Evolutionary conservation across 2,113 vertebrate genomes (phyloP).

Genomic region (Rana temporaria): DNA sequence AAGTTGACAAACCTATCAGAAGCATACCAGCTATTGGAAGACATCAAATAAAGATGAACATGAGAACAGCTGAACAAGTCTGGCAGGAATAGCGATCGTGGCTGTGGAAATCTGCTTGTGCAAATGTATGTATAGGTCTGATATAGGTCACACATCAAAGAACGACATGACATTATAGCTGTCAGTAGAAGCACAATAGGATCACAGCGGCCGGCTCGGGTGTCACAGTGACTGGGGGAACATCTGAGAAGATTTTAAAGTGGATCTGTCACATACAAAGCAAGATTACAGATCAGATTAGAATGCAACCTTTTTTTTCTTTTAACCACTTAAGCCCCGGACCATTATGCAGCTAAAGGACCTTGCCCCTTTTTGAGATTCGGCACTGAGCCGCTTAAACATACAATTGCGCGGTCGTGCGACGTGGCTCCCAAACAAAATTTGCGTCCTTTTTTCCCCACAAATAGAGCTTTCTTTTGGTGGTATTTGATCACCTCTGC

Average conservation of each 20-base stretch:
- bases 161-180: not conserved
- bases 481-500: too few species aligned
- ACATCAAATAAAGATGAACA: slow-evolving; percentile 3
- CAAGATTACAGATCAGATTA: too few species aligned
- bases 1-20: not conserved
- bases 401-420: too few species aligned
- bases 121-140: slow-evolving; percentile 8
- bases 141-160: slow-evolving; percentile 32
- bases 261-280: too few species aligned
- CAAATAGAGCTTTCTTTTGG: too few species aligned
- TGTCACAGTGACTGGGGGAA: not conserved
- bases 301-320: too few species aligned
- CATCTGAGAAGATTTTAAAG: slow-evolving; percentile 9
- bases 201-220: not conserved
- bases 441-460: too few species aligned
- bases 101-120: slow-evolving; percentile 13
- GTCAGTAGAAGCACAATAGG: slow-evolving; percentile 11
- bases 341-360: too few species aligned
- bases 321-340: too few species aligned
- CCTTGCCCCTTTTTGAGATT: too few species aligned
- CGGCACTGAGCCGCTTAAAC: too few species aligned
- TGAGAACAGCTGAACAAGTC: slow-evolving; percentile 18
- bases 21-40: not conserved
- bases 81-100: not conserved
- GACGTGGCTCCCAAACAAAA: too few species aligned